phyloP scores from a whole-genome alignment of 2,113 vertebrate genomes.

The Pelecanus crispus region DNA sequence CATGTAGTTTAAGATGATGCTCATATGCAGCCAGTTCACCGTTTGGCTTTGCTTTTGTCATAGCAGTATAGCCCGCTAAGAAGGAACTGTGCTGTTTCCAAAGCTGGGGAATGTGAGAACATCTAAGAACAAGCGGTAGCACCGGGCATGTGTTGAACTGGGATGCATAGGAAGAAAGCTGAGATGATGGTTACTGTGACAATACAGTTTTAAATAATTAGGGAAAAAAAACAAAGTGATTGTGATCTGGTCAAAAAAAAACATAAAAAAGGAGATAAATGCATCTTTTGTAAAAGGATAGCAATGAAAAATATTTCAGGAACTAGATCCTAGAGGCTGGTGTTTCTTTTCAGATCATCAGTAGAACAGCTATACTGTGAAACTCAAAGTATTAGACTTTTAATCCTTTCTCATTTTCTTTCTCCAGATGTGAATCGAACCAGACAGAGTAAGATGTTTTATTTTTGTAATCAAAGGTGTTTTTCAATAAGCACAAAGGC shows the following conservation, averaged over 20 bases:
- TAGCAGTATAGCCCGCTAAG: accelerated
- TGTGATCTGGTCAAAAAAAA: not conserved
- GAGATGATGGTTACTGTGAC: not conserved
- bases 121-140: not conserved
- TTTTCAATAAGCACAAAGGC: not conserved
- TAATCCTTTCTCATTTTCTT: conserved; percentile 36
- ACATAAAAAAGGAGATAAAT: not conserved
- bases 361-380: not conserved
- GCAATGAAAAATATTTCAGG: not conserved
- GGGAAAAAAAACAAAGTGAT: not conserved
- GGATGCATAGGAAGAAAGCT: not conserved
- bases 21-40: not conserved
- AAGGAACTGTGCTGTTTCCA: not conserved
- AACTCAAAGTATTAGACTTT: not conserved
- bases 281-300: not conserved
- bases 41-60: not conserved
- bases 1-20: not conserved
- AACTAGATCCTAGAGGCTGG: not conserved
- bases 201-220: not conserved
- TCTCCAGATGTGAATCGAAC: conserved; percentile 55
- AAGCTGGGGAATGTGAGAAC: not conserved
- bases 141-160: not conserved
- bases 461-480: not conserved
- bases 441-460: conserved; percentile 62
- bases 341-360: not conserved